Percentiles rank a stretch among this genome's conserved stretches.
Evolutionary conservation across 2,797 vertebrate genomes (phyloP).

Genomic region (Rhincodon typus): DNA sequence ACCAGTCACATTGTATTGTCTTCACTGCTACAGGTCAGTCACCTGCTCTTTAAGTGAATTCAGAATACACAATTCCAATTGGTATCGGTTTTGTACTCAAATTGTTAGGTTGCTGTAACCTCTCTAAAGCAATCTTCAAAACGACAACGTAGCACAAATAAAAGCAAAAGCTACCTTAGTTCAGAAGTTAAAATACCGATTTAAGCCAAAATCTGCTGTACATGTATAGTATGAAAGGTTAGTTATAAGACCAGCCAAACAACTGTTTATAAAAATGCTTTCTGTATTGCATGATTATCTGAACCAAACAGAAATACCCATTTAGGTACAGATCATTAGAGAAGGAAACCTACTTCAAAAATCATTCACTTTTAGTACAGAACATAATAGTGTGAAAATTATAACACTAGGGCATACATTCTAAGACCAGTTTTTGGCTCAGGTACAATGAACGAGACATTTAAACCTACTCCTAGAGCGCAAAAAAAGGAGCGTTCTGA

Average conservation of each 20-base stretch:
- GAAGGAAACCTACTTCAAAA: background rate
- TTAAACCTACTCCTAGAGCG: background rate
- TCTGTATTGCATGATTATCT: background rate
- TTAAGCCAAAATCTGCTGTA: background rate
- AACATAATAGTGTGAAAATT: background rate
- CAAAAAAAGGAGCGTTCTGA: background rate
- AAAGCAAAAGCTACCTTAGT: background rate
- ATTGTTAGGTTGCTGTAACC: background rate
- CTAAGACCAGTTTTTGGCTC: background rate
- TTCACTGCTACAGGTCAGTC: background rate
- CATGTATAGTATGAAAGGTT: background rate
- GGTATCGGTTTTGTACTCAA: background rate
- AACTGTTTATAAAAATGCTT: background rate
- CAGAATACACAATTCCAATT: background rate
- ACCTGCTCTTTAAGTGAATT: background rate
- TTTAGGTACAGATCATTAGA: background rate
- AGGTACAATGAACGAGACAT: background rate
- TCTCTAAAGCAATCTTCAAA: constrained; percentile 8
- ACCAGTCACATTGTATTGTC: background rate
- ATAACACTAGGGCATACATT: background rate
- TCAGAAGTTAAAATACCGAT: background rate
- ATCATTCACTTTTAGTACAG: background rate
- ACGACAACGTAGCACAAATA: background rate
- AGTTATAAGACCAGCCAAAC: background rate
- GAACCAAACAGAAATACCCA: background rate